These are phyloP conservation scores for Helogale parvula DNA, from an alignment of 2,113 vertebrate genomes.

Conservation along the genomic window DNA sequence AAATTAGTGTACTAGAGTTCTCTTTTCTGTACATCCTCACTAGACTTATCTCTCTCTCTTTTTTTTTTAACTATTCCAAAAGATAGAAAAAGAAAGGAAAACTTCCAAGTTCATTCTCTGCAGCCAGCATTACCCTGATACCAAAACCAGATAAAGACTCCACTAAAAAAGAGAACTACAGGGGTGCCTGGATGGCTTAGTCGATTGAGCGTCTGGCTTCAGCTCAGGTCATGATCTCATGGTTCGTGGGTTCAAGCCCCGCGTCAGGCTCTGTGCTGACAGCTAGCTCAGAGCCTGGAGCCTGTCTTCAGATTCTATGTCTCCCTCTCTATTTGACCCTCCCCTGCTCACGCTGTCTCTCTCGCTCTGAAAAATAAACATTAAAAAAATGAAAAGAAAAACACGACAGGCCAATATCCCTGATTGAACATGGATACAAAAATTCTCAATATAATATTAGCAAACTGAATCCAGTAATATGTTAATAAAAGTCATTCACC, in stretches of 20 bases:
- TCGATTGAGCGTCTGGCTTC: too few relatives aligned
- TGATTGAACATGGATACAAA: background rate
- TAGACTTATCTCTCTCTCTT: background rate
- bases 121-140: background rate
- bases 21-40: background rate
- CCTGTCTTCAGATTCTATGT: too few relatives aligned
- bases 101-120: background rate
- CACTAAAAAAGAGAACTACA: background rate
- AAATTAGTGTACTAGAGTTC: background rate
- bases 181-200: too few relatives aligned
- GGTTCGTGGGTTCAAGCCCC: too few relatives aligned
- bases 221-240: too few relatives aligned
- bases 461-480: background rate
- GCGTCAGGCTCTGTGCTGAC: too few relatives aligned
- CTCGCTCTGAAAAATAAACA: too few relatives aligned
- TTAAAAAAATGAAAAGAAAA: too few relatives aligned
- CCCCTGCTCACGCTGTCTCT: too few relatives aligned
- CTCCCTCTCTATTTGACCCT: too few relatives aligned
- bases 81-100: background rate
- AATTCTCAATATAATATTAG: background rate
- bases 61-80: background rate
- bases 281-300: too few relatives aligned
- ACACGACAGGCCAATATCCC: background rate
- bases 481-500: background rate
- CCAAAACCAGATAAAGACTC: background rate